Base-by-base conservation (phyloP, 23 tunicate genomes). In the Trididemnum clinides region DNA sequence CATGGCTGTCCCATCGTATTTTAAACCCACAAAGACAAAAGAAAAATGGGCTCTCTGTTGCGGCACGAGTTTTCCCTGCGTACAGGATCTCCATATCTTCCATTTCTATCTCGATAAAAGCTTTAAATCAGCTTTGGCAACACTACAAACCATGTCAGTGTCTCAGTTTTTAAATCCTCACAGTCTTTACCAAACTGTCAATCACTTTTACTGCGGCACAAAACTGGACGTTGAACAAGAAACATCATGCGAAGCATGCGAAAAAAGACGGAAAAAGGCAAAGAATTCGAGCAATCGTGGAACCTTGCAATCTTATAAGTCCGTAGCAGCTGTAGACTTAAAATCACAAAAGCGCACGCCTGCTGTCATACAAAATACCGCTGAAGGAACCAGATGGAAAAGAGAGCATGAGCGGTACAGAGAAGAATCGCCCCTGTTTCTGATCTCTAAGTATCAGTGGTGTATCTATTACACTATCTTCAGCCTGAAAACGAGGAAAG, bases 371-470 rank as follows among this genome's bases (percentile, higher is more conserved):
- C 10, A 44, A 44, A 44, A 44, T 10, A 44, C 10, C 12, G 15
- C 54, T 7, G 54, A 10, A 44, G 10, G 12, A 44, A 44, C 54
- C 15, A 34, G 78, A n/a, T 86, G 90, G 90, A 71, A 86, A 18
- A 70, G 78, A 22, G 90, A 86, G 51, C 30, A 77, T 29, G 39
- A 77, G 29, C 49, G 78, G 64, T 18, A 54, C 23, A 77, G 64
- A 33, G 50, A 30, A 1, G 26, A 34, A 2, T 84, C 90, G 2
- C 78, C 84, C 0, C 44, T 86, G 6, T 32, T 7, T 28, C 64
- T 64, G 28, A 72, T 86, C 0, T 4, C 37, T 7, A 64, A 57
- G 19, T 86, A 63, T 38, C 84, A 77, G 50, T 86, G 90, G 90
- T 30, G 57, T 28, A 39, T 77, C 29, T 20, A 80, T 10, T 44